These are phyloP conservation scores for Bambusicola thoracicus DNA, from an alignment of 2,113 vertebrate species.

Conservation along the genomic window DNA sequence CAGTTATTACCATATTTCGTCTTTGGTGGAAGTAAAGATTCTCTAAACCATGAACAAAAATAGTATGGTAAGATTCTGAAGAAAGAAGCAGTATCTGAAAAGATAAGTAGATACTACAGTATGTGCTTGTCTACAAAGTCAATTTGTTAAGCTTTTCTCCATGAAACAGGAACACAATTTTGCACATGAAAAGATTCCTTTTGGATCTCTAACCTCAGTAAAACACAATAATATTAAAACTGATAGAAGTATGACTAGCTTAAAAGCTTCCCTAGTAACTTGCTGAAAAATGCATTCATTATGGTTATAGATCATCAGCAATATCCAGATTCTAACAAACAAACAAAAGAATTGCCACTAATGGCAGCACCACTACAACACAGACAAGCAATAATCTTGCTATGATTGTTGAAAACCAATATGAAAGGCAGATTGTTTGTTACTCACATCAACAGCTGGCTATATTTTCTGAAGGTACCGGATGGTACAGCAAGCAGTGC, in stretches of 20 bases:
- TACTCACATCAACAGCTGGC: neutral
- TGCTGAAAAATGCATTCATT: neutral
- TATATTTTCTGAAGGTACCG: neutral
- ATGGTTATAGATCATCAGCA: neutral
- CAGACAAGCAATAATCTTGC: neutral
- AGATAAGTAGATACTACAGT: neutral
- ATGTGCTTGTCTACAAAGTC: neutral
- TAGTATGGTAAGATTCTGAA: neutral
- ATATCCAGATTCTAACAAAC: neutral
- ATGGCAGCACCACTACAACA: neutral
- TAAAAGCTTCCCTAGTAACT: neutral
- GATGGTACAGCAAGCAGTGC: neutral
- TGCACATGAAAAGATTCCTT: neutral
- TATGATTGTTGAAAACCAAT: neutral
- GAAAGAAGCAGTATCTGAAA: neutral
- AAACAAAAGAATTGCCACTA: neutral
- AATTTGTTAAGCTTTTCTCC: neutral
- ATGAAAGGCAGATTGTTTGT: neutral
- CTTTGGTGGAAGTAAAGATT: neutral
- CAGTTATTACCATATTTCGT: neutral
- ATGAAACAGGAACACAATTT: neutral
- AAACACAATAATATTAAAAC: neutral
- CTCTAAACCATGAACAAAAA: neutral
- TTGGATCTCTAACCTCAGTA: neutral
- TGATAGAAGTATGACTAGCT: neutral